Evolutionary conservation across 2,797 vertebrate genomes (phyloP), one percentile per base, ranked within the genome.

Genomic region (Tenualosa thibaudeaui): DNA sequence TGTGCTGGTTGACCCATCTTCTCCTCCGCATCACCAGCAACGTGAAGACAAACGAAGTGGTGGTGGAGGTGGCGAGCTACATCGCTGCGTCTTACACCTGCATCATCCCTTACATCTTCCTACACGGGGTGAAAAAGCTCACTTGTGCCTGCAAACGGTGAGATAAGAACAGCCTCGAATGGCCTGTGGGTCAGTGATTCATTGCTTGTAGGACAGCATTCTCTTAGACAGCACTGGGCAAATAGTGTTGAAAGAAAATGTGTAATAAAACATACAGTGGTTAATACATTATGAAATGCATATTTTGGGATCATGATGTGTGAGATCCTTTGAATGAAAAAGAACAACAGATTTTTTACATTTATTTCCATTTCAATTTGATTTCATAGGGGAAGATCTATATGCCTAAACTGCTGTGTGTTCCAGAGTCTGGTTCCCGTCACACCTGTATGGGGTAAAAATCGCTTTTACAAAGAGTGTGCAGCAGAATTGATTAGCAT

Each of bases 101-200:
- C 88, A 93, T 95, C 86, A 96, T 96, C 22, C 96, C 96, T 0
- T 96, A 95, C 83, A 94, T 96, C 56, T 95, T 96, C 84, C 89
- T 96, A 86, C 84, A 95, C 0, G 94, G 96, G 10, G 90, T 95
- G n/a, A 95, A 93, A 85, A 96, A 95, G 83, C 90, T 95, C 1
- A 90, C 89, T 1, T 95, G 93, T 82, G 89, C 91, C 0, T 93
- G 92, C 84, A 90, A 85, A 87, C 31, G 85, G 54, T 92, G 19
- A 92, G 84, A 86, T 9, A 2, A 3, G 7, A n/a, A 62, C n/a
- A 24, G 5, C 58, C 2, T 9, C 7, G 5, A 62, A n/a, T 7
- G 53, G 13, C 15, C 7, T 22, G 7, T 24, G 24, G 37, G 12
- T 26, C 58, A 60, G 10, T 58, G 15, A 7, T 43, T 5, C 82